Evolutionary conservation across 2,797 vertebrate genomes (phyloP).

Genomic region (Anguilla pacifica): DNA sequence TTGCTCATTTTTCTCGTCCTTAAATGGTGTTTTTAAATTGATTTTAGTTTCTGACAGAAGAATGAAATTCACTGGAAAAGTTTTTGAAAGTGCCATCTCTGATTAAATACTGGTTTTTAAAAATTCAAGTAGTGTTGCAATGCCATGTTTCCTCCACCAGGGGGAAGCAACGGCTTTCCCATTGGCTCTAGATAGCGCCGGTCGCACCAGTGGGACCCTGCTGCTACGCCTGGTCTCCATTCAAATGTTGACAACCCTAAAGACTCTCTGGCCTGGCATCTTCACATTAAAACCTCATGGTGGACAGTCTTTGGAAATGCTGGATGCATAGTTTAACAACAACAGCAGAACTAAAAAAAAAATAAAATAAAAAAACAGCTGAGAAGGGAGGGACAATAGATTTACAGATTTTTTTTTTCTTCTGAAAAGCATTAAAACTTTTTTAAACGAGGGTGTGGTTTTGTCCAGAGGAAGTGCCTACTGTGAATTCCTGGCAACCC

Average conservation of each 20-base stretch:
- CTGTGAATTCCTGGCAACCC: constrained; percentile 31
- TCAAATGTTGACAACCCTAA: constrained; percentile 25
- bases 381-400: constrained; percentile 54
- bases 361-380: constrained; percentile 14
- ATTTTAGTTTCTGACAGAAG: constrained; percentile 27
- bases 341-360: constrained; percentile 49
- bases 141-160: constrained; percentile 61
- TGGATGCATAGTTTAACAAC: constrained; percentile 77
- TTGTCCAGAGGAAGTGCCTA: constrained; percentile 64
- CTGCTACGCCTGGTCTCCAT: constrained; percentile 19
- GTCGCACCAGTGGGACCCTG: constrained; percentile 9
- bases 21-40: constrained; percentile 1
- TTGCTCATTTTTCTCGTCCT: constrained; percentile 9
- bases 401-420: constrained; percentile 36
- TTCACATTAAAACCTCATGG: constrained; percentile 39
- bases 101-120: constrained; percentile 64
- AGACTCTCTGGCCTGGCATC: constrained; percentile 6
- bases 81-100: constrained; percentile 64
- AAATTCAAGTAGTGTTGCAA: constrained; percentile 71
- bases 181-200: constrained; percentile 26
- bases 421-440: constrained; percentile 41
- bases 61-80: constrained; percentile 32
- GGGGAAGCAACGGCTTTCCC: constrained; percentile 60
- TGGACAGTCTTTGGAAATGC: constrained; percentile 77
- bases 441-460: constrained; percentile 51